phyloP scores from a whole-genome alignment of 2,888 invertebrate genomes.

The Onthophagus sagittarius region DNA sequence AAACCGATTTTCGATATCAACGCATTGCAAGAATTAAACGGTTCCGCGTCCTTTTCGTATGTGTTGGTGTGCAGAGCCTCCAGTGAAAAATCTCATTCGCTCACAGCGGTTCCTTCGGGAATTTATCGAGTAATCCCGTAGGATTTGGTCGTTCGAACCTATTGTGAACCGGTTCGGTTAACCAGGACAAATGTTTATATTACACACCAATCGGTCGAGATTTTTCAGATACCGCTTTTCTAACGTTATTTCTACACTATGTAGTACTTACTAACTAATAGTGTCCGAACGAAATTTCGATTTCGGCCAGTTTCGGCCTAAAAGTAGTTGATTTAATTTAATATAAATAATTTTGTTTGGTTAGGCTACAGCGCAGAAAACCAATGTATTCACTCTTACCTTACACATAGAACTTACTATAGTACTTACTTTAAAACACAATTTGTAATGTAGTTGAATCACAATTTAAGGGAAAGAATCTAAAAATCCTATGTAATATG shows the following conservation, averaged over 20 bases:
- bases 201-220: neutral
- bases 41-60: neutral
- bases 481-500: too few relatives aligned
- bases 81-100: neutral
- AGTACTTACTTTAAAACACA: too few relatives aligned
- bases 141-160: neutral
- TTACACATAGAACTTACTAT: too few relatives aligned
- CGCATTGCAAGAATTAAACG: conserved; percentile 2
- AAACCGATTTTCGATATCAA: neutral
- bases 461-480: too few relatives aligned
- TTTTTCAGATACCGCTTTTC: conserved; percentile 8
- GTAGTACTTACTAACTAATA: too few relatives aligned
- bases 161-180: conserved; percentile 8
- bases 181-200: conserved; percentile 13
- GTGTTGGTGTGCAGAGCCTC: neutral
- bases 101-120: conserved; percentile 1
- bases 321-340: too few relatives aligned
- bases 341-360: too few relatives aligned
- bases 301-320: too few relatives aligned
- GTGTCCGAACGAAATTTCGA: too few relatives aligned
- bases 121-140: conserved; percentile 5
- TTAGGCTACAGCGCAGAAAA: too few relatives aligned
- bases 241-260: neutral
- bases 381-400: too few relatives aligned
- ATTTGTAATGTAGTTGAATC: too few relatives aligned